Conservation (phyloP, 2,113 vertebrate species). For the Atrichornis clamosus region DNA sequence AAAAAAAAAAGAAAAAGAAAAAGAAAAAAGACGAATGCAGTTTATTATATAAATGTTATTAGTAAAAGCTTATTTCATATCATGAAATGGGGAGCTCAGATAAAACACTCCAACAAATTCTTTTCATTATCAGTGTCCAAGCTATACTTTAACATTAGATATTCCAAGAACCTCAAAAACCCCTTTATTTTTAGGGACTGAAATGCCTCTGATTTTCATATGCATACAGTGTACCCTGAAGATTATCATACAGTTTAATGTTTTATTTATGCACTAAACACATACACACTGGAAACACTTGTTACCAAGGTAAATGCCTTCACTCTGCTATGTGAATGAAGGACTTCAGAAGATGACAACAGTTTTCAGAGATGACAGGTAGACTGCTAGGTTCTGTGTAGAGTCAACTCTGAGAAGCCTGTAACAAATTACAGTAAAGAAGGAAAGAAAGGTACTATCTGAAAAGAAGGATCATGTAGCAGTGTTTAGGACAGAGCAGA, state of each 20-base stretch:
- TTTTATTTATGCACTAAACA: background rate
- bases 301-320: background rate
- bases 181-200: background rate
- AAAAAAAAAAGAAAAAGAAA: background rate
- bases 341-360: background rate
- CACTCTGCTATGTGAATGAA: background rate
- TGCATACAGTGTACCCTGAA: accelerated
- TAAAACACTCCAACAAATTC: background rate
- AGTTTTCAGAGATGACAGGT: background rate
- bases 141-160: background rate
- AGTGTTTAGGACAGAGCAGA: background rate
- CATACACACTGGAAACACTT: background rate
- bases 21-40: background rate
- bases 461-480: background rate
- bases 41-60: background rate
- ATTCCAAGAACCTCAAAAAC: background rate
- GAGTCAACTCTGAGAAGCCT: background rate
- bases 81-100: background rate
- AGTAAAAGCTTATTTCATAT: background rate
- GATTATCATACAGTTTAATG: background rate
- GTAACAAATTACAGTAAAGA: background rate
- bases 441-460: background rate
- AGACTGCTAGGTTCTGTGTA: background rate
- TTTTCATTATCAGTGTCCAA: background rate
- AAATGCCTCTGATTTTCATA: background rate